Base-by-base conservation (phyloP, 1,140 invertebrate species). In the Calosoma granatense region DNA sequence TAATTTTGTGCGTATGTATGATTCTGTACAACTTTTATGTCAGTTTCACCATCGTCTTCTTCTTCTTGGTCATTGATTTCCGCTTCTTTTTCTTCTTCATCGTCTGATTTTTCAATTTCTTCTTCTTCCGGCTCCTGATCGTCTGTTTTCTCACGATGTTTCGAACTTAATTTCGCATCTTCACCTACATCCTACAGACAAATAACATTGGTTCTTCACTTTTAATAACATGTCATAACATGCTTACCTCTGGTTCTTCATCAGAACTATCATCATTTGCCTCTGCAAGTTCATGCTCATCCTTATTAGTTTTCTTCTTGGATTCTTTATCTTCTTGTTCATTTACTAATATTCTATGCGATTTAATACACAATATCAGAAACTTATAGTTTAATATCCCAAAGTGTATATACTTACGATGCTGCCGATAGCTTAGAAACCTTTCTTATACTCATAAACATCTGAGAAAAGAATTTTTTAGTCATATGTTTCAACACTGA, bases 111-210 rank as follows among this genome's bases (percentile, higher is more conserved):
- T 55, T 81, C 76, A 22, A 76, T 76, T 41, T 78, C 78, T 62
- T 80, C 78, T 56, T 78, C 74, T 56, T 87, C 87, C 1, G 82
- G 81, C 66, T 92, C 90, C 61, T 92, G 87, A 65, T 89, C 87
- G 39, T 90, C 90, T 41, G 82, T 81, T 55, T 82, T 80, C 60
- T 84, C 79, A 36, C 80, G 72, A 58, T 81, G 81, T 60, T 81
- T 76, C 41, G 70, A 72, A 60, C 73, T 77, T 1, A 72, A 74
- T 64, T 80, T 82, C 3, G 72, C 70, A 20, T 76, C 74, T 15
- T 81, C 84, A 36, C n/a, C 26, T n/a, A n/a, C 26, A 36, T 36
- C 26, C n/a, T n/a, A n/a, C n/a, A n/a, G n/a, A n/a, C n/a, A n/a
- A n/a, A n/a, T n/a, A n/a, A n/a, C n/a, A n/a, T n/a, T 0, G 80